Conservation (phyloP, 2,888 invertebrate genomes). For the Leucoma salicis region DNA sequence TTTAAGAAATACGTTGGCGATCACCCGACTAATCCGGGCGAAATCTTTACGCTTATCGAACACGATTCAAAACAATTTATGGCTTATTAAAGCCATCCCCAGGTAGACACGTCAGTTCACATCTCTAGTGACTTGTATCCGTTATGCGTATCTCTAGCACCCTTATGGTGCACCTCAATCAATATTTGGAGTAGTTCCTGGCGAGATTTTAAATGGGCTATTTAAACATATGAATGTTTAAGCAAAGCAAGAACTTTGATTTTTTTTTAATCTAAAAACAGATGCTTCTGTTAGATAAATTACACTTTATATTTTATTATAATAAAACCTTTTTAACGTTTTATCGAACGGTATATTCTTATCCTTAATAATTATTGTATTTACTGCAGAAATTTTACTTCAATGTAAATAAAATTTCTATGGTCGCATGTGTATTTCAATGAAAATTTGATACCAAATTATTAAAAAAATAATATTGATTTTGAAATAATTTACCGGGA, state of each 20-base stretch:
- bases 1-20: conserved; percentile 51
- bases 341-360: no score
- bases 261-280: conserved; percentile 13
- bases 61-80: conserved; percentile 78
- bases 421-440: no score
- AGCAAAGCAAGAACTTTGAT: no score
- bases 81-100: conserved; percentile 70
- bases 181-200: conserved; percentile 50
- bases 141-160: conserved; percentile 36
- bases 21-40: conserved; percentile 62
- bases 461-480: no score
- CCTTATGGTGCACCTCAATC: conserved; percentile 54
- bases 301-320: no score
- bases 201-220: conserved; percentile 31
- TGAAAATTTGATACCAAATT: no score
- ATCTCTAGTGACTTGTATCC: conserved; percentile 37
- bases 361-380: no score
- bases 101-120: conserved; percentile 50
- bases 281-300: no score
- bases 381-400: no score
- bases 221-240: conserved; percentile 38
- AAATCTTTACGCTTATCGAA: conserved; percentile 74
- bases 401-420: no score
- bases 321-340: no score
- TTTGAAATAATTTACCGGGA: conserved; percentile 42